phyloP scores from a whole-genome alignment of 2,797 vertebrate species.

The Chelidonichthys spinosus region DNA sequence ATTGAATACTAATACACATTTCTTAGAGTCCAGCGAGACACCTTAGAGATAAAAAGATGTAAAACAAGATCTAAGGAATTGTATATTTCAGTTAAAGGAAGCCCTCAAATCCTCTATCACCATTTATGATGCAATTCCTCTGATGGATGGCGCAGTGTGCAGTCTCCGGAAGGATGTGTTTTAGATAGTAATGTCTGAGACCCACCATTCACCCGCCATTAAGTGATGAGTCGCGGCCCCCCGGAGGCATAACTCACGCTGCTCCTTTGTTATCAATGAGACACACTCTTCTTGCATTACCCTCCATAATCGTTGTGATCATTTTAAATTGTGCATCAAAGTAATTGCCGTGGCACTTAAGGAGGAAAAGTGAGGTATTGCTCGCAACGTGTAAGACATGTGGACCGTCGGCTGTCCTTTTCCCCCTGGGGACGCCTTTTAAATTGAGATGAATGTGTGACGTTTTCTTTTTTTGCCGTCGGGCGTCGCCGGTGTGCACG shows the following conservation, averaged over 20 bases:
- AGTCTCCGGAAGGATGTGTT: slow-evolving; percentile 65
- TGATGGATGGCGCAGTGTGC: slow-evolving; percentile 59
- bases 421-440: slow-evolving; percentile 34
- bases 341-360: slow-evolving; percentile 57
- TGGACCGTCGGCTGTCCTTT: slow-evolving; percentile 40
- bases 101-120: slow-evolving; percentile 39
- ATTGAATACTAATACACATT: slow-evolving; percentile 25
- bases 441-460: slow-evolving; percentile 58
- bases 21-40: slow-evolving; percentile 16
- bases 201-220: slow-evolving; percentile 63
- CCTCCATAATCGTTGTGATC: slow-evolving; percentile 73
- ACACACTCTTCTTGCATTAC: slow-evolving; percentile 59
- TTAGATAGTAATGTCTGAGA: slow-evolving; percentile 63
- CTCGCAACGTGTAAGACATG: slow-evolving; percentile 37
- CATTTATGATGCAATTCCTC: slow-evolving; percentile 59
- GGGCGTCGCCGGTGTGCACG: slow-evolving; percentile 11
- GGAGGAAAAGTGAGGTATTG: slow-evolving; percentile 50
- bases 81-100: slow-evolving; percentile 44
- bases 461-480: slow-evolving; percentile 3
- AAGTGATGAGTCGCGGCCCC: slow-evolving; percentile 66
- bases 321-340: slow-evolving; percentile 71
- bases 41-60: slow-evolving; percentile 46
- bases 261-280: slow-evolving; percentile 74
- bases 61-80: slow-evolving; percentile 51
- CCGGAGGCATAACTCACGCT: slow-evolving; percentile 69